These are phyloP conservation scores for Pangasianodon gigas DNA, from an alignment of 2,113 vertebrate genomes.

Conservation along the genomic window DNA sequence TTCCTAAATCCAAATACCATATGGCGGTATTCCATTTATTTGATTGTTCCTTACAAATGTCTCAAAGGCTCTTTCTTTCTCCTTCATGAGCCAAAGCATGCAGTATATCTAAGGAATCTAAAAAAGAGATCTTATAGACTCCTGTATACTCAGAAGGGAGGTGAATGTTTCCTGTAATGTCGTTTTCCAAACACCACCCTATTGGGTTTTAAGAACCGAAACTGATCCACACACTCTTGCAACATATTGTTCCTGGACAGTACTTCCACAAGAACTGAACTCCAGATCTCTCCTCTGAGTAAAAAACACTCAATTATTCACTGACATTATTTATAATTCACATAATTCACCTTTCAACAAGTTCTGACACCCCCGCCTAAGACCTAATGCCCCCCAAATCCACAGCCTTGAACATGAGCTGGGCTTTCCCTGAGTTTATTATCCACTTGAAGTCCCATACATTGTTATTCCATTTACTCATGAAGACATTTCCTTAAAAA, in stretches of 20 bases:
- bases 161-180: neutral
- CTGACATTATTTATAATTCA: conserved; percentile 65
- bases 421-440: conserved; percentile 33
- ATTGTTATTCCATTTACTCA: conserved; percentile 32
- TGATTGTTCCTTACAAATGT: neutral
- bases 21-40: neutral
- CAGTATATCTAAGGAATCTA: neutral
- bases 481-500: conserved; percentile 32
- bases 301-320: conserved; percentile 61
- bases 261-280: conserved; percentile 20
- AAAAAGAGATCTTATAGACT: neutral
- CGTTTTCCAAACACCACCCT: neutral
- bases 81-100: neutral
- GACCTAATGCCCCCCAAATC: conserved; percentile 54
- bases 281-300: conserved; percentile 45
- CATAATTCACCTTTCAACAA: conserved; percentile 62
- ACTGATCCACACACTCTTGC: conserved; percentile 34
- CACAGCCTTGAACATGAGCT: conserved; percentile 56
- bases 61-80: neutral
- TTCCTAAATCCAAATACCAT: neutral
- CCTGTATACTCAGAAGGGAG: neutral
- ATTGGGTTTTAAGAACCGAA: neutral
- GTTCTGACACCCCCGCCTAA: conserved; percentile 54
- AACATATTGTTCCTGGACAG: conserved; percentile 46
- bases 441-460: conserved; percentile 32